Evolutionary conservation across 2,797 vertebrate species (phyloP), one percentile per base, ranked within the genome.

Genomic region (Urosaurus nigricauda): DNA sequence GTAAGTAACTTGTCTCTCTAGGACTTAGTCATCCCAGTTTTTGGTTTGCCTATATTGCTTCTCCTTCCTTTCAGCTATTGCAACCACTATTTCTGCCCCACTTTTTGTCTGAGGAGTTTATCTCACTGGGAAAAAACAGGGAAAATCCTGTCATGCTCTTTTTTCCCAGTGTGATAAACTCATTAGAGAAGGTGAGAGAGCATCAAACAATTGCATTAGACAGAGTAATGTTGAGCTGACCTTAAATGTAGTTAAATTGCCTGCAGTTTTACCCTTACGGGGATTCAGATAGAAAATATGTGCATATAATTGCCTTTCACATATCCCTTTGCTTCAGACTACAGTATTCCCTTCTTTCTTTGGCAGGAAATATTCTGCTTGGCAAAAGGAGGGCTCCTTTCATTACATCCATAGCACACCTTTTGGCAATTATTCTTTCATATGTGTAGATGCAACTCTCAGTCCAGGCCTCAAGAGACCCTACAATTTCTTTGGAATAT

Each of bases 341-440:
- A 75, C 19, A 88, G 3, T 81, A 81, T 92, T 90, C 79, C 24
- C 5, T 1, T 94, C 79, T 95, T 1, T 91, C 7, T 96, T 95
- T 94, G 86, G 0, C 90, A 99, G 99, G 96, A 99, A 98, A 93
- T 99, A 99, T 89, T 99, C 99, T 77, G 98, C 97, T 4, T 97
- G 97, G 96, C 97, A 89, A 93, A 98, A 97, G 95, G 96, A 98
- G 82, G 99, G 99, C 88, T 98, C 98, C 78, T 99, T 99, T 93
- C 98, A 98, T 96, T 98, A 99, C 14, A 91, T 98, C 74, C 98
- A 99, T 93, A 96, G 94, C 85, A 98, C 98, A 65, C 94, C 98
- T 17, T 99, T 99, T 95, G 99, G 99, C 86, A 99, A 98, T 94
- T 99, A 99, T 94, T 99, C 98, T 29, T 99, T 99, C 90, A 98